phyloP scores from a whole-genome alignment of 2,797 vertebrate species.

The Enteromius mattozi region DNA sequence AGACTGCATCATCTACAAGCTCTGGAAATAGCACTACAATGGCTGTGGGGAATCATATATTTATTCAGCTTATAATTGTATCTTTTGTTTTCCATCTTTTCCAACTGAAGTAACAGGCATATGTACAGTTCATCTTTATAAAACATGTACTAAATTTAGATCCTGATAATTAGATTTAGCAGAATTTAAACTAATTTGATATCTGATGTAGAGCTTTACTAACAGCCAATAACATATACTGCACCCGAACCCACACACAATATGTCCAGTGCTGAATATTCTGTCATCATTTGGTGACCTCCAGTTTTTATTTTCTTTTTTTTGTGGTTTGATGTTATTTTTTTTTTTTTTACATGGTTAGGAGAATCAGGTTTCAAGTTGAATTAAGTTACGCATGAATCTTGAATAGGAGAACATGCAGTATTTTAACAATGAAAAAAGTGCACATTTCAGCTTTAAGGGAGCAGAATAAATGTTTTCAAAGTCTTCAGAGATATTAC shows the following conservation, averaged over 20 bases:
- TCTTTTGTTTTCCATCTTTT: neutral
- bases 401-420: neutral
- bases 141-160: neutral
- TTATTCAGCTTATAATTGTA: slow-evolving; percentile 15
- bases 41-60: slow-evolving; percentile 44
- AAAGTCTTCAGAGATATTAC: neutral
- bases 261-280: neutral
- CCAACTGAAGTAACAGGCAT: neutral
- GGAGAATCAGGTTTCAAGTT: neutral
- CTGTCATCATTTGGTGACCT: neutral
- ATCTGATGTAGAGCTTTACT: neutral
- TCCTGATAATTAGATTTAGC: neutral
- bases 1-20: slow-evolving; percentile 34
- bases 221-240: neutral
- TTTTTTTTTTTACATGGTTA: neutral
- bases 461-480: neutral
- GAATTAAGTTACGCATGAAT: neutral
- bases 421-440: neutral
- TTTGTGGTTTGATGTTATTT: neutral
- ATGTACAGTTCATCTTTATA: neutral
- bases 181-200: neutral
- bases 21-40: slow-evolving; percentile 66
- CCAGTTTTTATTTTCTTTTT: no score
- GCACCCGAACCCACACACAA: neutral
- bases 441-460: neutral